Conservation (phyloP, 2,888 invertebrate species). For the Ochropleura plecta region DNA sequence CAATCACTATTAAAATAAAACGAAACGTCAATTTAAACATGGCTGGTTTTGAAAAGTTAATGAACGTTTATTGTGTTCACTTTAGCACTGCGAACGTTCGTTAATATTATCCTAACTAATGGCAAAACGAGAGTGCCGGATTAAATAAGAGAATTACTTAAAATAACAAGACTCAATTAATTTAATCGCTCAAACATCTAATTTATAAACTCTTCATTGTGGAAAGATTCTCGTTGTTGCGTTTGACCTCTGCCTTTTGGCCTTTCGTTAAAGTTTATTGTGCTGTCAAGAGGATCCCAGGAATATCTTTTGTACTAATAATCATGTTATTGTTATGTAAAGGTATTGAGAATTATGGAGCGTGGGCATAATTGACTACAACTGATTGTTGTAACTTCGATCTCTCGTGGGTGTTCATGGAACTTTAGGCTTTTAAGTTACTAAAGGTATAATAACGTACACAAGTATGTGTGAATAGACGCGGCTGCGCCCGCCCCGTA, state of each 20-base stretch:
- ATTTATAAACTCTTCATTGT: conserved; percentile 12
- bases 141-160: conserved; percentile 43
- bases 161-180: conserved; percentile 41
- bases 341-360: background rate
- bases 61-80: conserved; percentile 34
- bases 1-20: conserved; percentile 16
- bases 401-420: background rate
- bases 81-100: conserved; percentile 25
- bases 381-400: conserved; percentile 7
- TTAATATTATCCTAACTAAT: conserved; percentile 48
- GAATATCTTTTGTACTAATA: conserved; percentile 12
- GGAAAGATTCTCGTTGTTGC: conserved; percentile 9
- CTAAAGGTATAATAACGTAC: no score
- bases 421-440: background rate
- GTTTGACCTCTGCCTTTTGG: conserved; percentile 24
- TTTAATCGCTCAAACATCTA: conserved; percentile 34
- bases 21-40: conserved; percentile 20
- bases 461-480: no score
- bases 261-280: conserved; percentile 5
- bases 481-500: no score
- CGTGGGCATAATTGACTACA: conserved; percentile 1
- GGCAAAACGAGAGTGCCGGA: conserved; percentile 46
- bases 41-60: conserved; percentile 32
- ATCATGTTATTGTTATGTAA: conserved; percentile 10
- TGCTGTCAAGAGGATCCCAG: conserved; percentile 8